Percentiles rank a stretch among this genome's conserved stretches.
These are phyloP conservation scores for Melipona quadrifasciata DNA, from an alignment of 1,140 invertebrate genomes.

Conservation along the genomic window DNA sequence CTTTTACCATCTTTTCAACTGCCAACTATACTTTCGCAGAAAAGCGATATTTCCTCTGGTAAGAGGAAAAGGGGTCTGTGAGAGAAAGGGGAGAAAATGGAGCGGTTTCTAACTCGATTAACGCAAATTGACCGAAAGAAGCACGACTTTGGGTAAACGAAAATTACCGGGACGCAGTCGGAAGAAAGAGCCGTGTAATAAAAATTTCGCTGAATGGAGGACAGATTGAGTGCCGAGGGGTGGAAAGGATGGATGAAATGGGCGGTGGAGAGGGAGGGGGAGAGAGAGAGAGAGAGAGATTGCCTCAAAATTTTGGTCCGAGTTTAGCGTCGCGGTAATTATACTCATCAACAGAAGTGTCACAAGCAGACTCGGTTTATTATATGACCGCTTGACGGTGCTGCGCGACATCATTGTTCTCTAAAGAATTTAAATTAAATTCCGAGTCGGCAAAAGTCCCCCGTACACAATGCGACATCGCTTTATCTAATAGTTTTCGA, in stretches of 20 bases:
- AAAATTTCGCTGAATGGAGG: slow-evolving; percentile 4
- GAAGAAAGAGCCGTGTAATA: neutral
- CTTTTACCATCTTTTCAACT: too few relatives aligned
- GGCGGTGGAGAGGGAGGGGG: neutral
- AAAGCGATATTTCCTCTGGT: neutral
- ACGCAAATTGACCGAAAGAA: neutral
- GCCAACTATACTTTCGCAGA: too few relatives aligned
- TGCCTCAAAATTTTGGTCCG: slow-evolving; percentile 43
- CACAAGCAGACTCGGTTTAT: slow-evolving; percentile 42
- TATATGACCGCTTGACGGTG: slow-evolving; percentile 40
- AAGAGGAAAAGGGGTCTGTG: neutral
- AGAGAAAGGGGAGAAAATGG: neutral
- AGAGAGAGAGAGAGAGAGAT: neutral
- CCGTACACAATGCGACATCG: slow-evolving; percentile 11
- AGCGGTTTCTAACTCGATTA: neutral
- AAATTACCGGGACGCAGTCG: neutral
- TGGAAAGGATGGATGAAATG: neutral
- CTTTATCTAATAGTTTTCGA: slow-evolving; percentile 30
- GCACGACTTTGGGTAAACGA: too few relatives aligned
- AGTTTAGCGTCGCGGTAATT: slow-evolving; percentile 48
- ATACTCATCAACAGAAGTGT: slow-evolving; percentile 53
- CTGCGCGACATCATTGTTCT: slow-evolving; percentile 41
- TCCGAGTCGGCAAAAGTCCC: slow-evolving; percentile 10
- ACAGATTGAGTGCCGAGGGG: neutral
- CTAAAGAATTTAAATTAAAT: slow-evolving; percentile 46